Conservation (phyloP, 2,888 invertebrate genomes). For the Caenorhabditis uteleia region DNA sequence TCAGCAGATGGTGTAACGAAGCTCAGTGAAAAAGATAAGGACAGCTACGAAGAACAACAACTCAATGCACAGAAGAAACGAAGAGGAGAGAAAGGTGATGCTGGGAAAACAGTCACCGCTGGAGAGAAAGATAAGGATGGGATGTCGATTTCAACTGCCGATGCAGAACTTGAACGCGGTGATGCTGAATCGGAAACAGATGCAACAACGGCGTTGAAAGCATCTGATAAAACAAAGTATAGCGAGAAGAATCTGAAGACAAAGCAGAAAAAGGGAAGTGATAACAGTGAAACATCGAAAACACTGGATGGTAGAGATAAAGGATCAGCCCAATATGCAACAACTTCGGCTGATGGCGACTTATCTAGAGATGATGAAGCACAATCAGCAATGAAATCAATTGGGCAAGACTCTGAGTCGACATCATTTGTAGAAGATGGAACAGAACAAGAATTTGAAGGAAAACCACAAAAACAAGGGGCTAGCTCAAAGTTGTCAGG, state of each 20-base stretch:
- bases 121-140: background rate
- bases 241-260: constrained; percentile 1
- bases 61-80: constrained; percentile 14
- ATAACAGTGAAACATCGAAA: too few relatives aligned
- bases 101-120: background rate
- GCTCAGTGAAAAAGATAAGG: constrained; percentile 6
- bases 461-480: background rate
- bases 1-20: background rate
- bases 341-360: constrained; percentile 3
- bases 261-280: too few relatives aligned
- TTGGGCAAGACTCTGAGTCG: too few relatives aligned
- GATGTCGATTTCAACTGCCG: constrained; percentile 7
- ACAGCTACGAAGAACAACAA: constrained; percentile 22
- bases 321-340: background rate
- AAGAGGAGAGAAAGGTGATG: constrained; percentile 1
- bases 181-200: constrained; percentile 1
- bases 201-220: constrained; percentile 5
- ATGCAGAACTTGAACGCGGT: too few relatives aligned
- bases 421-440: too few relatives aligned
- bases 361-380: background rate
- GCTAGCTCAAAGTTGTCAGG: background rate
- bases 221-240: constrained; percentile 3
- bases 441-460: too few relatives aligned
- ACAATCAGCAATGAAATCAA: too few relatives aligned
- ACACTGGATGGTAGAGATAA: too few relatives aligned